phyloP scores from a whole-genome alignment of 2,113 vertebrate species.

The Halcyon malimbica region DNA sequence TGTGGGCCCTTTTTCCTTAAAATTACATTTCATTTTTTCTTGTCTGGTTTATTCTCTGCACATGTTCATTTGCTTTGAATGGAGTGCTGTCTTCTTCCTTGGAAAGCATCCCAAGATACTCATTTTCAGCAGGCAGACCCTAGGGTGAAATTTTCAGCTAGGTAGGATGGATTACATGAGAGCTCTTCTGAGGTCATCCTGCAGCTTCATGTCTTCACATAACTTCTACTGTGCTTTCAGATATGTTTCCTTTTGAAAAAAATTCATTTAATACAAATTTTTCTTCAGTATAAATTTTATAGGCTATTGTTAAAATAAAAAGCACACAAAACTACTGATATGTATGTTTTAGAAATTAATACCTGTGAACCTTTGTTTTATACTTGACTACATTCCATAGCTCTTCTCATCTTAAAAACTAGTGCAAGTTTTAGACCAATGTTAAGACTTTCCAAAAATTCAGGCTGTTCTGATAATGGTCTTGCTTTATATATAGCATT shows the following conservation, averaged over 20 bases:
- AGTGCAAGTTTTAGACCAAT: background rate
- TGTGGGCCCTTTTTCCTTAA: background rate
- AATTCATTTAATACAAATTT: background rate
- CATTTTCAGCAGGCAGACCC: background rate
- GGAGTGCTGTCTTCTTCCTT: background rate
- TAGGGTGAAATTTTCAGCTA: background rate
- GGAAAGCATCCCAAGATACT: background rate
- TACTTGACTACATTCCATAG: background rate
- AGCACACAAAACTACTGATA: background rate
- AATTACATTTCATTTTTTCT: background rate
- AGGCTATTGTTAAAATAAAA: background rate
- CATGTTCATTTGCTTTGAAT: background rate
- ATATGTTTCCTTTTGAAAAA: background rate
- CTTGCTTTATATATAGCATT: background rate
- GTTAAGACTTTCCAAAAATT: background rate
- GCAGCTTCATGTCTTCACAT: background rate
- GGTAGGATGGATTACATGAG: background rate
- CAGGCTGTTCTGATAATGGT: background rate
- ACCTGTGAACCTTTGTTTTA: background rate
- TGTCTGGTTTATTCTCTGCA: background rate
- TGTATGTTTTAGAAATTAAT: background rate
- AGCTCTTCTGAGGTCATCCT: background rate
- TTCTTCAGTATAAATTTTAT: background rate
- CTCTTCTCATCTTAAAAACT: background rate
- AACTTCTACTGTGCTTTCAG: background rate